A percentile compares a stretch with the other conserved stretches of the same genome.
Evolutionary conservation across 2,113 vertebrate genomes (phyloP).

Genomic region (Petrocephalus microphthalmus): DNA sequence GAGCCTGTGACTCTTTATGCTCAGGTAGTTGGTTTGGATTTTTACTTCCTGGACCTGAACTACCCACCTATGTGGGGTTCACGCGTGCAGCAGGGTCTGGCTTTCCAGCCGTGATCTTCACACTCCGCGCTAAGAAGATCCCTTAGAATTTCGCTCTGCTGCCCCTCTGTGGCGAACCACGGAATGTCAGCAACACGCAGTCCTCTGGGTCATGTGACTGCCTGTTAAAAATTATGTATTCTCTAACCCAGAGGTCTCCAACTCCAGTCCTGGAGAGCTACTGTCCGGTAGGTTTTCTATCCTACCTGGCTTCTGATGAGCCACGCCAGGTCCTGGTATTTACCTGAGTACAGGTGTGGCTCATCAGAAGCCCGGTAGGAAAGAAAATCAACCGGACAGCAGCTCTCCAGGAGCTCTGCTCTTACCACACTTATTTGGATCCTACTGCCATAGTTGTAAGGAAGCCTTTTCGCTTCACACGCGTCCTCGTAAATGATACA

Average conservation of each 20-base stretch:
- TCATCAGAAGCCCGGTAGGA: too few relatives aligned
- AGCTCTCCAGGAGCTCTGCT: too few relatives aligned
- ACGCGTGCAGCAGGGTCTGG: not conserved
- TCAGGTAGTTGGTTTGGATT: not conserved
- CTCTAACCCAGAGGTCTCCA: too few relatives aligned
- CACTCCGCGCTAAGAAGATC: not conserved
- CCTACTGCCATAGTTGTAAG: not conserved
- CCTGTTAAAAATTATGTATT: not conserved
- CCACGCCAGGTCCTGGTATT: too few relatives aligned
- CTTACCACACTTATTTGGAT: not conserved
- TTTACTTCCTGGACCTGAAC: not conserved
- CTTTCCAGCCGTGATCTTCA: not conserved
- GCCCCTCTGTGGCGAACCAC: slow-evolving; percentile 19
- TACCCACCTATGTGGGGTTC: not conserved
- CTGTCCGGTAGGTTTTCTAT: too few relatives aligned
- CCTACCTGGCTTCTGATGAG: too few relatives aligned
- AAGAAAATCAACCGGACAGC: too few relatives aligned
- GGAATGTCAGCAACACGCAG: not conserved
- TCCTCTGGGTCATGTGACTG: not conserved
- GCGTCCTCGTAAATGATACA: not conserved
- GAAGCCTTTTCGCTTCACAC: not conserved
- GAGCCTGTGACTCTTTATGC: not conserved
- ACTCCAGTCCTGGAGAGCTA: too few relatives aligned
- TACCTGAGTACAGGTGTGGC: too few relatives aligned
- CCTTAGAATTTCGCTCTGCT: slow-evolving; percentile 11